These are phyloP conservation scores for Rhyacophila brunnea DNA, from an alignment of 1,140 invertebrate species.

Conservation along the genomic window DNA sequence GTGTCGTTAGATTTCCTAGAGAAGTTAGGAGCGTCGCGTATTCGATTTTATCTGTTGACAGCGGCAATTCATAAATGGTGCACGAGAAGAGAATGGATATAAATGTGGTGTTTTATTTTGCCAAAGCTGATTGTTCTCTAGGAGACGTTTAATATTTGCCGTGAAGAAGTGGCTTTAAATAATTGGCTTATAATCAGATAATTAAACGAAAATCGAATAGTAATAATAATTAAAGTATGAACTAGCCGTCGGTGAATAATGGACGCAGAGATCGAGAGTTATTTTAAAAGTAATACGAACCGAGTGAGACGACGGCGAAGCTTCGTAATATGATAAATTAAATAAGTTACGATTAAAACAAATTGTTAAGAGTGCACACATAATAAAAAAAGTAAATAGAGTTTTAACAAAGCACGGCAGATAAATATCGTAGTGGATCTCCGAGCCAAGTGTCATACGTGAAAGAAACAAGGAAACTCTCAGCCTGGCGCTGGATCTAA, in stretches of 20 bases:
- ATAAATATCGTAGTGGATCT: conserved; percentile 16
- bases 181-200: conserved; percentile 5
- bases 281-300: conserved; percentile 15
- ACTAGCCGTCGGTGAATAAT: neutral
- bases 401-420: conserved; percentile 26
- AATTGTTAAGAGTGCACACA: conserved; percentile 32
- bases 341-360: conserved; percentile 18
- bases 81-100: neutral
- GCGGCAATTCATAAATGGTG: neutral
- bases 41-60: conserved; percentile 1
- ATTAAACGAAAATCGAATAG: neutral
- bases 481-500: too few species aligned
- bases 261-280: conserved; percentile 14
- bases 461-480: conserved; percentile 3
- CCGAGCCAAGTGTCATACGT: conserved; percentile 25
- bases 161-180: conserved; percentile 12
- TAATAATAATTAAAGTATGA: conserved; percentile 11
- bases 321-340: conserved; percentile 10
- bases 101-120: too few species aligned
- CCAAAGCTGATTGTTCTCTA: neutral
- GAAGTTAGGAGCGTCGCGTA: conserved; percentile 6
- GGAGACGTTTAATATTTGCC: conserved; percentile 3
- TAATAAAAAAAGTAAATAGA: conserved; percentile 28
- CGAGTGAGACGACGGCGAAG: neutral
- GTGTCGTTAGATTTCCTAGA: conserved; percentile 8